phyloP scores from a whole-genome alignment of 2,888 invertebrate genomes.

The Ophion obscuratus region DNA sequence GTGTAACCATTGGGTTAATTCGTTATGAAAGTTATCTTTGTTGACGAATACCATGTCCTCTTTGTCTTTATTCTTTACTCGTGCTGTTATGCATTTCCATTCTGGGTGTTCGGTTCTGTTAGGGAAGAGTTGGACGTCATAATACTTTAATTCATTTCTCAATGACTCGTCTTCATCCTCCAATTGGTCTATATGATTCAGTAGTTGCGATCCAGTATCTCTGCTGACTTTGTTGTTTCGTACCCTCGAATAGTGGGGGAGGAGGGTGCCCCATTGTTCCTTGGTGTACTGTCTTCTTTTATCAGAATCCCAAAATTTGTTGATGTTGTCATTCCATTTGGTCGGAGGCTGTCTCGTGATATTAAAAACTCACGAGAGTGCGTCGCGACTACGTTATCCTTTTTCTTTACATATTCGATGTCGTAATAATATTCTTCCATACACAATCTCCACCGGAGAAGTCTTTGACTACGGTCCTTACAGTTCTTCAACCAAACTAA shows the following conservation, averaged over 20 bases:
- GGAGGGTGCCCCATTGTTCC: conserved; percentile 26
- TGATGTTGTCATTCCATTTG: background rate
- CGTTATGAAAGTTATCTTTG: conserved; percentile 11
- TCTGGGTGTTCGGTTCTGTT: conserved; percentile 23
- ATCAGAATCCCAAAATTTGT: conserved; percentile 6
- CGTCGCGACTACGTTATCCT: conserved; percentile 74
- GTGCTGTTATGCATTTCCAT: conserved; percentile 32
- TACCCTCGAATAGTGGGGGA: conserved; percentile 13
- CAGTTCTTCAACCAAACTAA: conserved; percentile 64
- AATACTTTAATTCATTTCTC: conserved; percentile 1
- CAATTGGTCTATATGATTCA: conserved; percentile 10
- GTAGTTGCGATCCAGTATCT: background rate
- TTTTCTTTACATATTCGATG: conserved; percentile 74
- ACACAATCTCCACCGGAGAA: conserved; percentile 67
- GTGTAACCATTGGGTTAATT: background rate
- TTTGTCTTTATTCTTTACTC: conserved; percentile 2
- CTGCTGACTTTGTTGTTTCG: conserved; percentile 3
- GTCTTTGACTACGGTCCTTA: conserved; percentile 30
- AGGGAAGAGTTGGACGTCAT: conserved; percentile 23
- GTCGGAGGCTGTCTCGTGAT: background rate
- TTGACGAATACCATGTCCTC: conserved; percentile 13
- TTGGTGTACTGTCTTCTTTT: conserved; percentile 19
- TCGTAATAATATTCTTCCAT: conserved; percentile 75
- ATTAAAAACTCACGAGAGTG: conserved; percentile 57
- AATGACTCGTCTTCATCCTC: conserved; percentile 14